Evolutionary conservation across 1,140 invertebrate genomes (phyloP).

Genomic region (Neodiprion fabricii): DNA sequence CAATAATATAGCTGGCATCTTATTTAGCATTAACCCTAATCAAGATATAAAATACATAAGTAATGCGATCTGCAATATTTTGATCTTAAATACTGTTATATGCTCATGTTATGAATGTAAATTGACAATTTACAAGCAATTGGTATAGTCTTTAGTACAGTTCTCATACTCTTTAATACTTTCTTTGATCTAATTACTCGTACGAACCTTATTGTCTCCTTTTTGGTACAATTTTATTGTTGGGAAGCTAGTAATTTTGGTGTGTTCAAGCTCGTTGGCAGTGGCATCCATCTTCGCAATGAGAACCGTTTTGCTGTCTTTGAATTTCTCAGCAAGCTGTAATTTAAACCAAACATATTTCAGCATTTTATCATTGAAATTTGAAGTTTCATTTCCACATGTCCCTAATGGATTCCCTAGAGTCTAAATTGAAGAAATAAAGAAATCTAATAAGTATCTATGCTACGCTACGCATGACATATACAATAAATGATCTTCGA

Average conservation of each 20-base stretch:
- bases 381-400: neutral
- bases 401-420: conserved; percentile 1
- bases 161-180: no score
- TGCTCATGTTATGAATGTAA: no score
- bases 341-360: conserved; percentile 24
- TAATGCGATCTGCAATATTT: conserved; percentile 9
- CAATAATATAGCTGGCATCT: conserved; percentile 24
- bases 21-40: conserved; percentile 8
- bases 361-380: conserved; percentile 52
- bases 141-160: no score
- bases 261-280: conserved; percentile 94
- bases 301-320: conserved; percentile 82
- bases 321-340: conserved; percentile 85
- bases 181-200: neutral
- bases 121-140: no score
- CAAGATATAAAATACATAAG: conserved; percentile 17
- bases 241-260: conserved; percentile 95
- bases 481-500: conserved; percentile 13
- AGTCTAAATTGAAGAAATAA: conserved; percentile 15
- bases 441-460: conserved; percentile 19
- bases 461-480: conserved; percentile 14
- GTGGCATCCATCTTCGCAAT: conserved; percentile 99
- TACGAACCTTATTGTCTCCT: conserved; percentile 83
- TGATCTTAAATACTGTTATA: no score
- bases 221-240: conserved; percentile 96